Base-by-base conservation (phyloP, 2,888 invertebrate genomes). In the Pristionchus japonicus region DNA sequence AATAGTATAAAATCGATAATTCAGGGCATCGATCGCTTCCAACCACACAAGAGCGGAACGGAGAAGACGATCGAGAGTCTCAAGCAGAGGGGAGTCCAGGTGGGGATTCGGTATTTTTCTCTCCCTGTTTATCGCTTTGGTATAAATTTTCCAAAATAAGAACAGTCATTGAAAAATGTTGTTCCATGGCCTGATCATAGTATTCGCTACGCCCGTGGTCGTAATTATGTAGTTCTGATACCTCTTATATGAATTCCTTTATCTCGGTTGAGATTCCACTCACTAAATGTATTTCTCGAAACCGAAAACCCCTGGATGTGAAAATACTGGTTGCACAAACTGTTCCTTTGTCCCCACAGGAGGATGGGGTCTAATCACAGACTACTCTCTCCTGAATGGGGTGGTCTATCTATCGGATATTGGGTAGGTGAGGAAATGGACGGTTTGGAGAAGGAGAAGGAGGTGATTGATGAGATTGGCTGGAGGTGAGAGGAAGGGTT, bases 71-170 rank as follows among this genome's bases (percentile, higher is more conserved):
- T 92, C 67, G 90, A 90, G 43, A 83, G 89, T 23, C 89, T 92
- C 89, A 89, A 88, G 37, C 87, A 90, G 3, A 90, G 90, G 61
- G 92, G 92, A 83, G 91, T 92, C 20, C 70, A 92, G 87, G 92
- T 92, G 4, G n/a, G n/a, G n/a, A n/a, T n/a, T n/a, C n/a, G n/a
- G n/a, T n/a, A n/a, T n/a, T n/a, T n/a, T n/a, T n/a, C n/a, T n/a
- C n/a, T n/a, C n/a, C n/a, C n/a, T n/a, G n/a, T n/a, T n/a, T n/a
- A n/a, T n/a, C n/a, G n/a, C n/a, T n/a, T n/a, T n/a, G n/a, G n/a
- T n/a, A n/a, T n/a, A n/a, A n/a, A n/a, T n/a, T n/a, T n/a, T n/a
- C n/a, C n/a, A n/a, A n/a, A n/a, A n/a, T n/a, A n/a, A n/a, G n/a
- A n/a, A n/a, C n/a, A n/a, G n/a, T n/a, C n/a, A n/a, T n/a, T n/a